Evolutionary conservation across 1,140 invertebrate species (phyloP).

Genomic region (Prorops nasuta): DNA sequence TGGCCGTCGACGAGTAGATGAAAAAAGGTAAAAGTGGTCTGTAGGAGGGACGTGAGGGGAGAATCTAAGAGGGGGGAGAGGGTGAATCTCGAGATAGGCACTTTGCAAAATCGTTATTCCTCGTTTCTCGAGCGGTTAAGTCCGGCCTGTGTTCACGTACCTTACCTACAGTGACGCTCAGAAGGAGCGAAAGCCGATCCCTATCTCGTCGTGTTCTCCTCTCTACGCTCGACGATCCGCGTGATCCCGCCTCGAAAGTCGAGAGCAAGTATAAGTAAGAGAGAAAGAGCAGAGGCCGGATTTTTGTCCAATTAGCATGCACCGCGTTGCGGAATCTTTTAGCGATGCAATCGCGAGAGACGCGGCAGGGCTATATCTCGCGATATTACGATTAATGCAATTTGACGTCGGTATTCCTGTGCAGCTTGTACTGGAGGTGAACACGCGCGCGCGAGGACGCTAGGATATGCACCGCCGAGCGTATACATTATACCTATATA

Average conservation of each 20-base stretch:
- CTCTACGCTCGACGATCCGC: conserved; percentile 28
- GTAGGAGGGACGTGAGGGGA: conserved; percentile 1
- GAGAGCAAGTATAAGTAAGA: background rate
- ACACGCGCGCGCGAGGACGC: background rate
- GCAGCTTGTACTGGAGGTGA: conserved; percentile 9
- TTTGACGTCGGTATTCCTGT: conserved; percentile 29
- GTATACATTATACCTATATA: too few relatives aligned
- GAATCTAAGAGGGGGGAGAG: background rate
- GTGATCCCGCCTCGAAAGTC: background rate
- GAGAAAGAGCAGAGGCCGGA: conserved; percentile 5
- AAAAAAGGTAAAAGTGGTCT: too few relatives aligned
- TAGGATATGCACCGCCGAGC: conserved; percentile 2
- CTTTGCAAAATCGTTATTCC: conserved; percentile 36
- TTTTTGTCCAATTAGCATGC: conserved; percentile 41
- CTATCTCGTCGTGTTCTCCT: conserved; percentile 33
- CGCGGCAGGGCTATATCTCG: conserved; percentile 16
- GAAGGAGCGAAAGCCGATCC: conserved; percentile 37
- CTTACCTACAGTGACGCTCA: conserved; percentile 34
- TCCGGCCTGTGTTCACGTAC: conserved; percentile 21
- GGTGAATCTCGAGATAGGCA: conserved; percentile 24
- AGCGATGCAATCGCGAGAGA: conserved; percentile 24
- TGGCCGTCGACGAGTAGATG: conserved; percentile 17
- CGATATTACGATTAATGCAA: conserved; percentile 38
- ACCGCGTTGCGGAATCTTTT: conserved; percentile 33
- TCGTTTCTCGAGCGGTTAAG: conserved; percentile 24